Conservation (phyloP, 2,113 vertebrate genomes). For the Platichthys flesus region DNA sequence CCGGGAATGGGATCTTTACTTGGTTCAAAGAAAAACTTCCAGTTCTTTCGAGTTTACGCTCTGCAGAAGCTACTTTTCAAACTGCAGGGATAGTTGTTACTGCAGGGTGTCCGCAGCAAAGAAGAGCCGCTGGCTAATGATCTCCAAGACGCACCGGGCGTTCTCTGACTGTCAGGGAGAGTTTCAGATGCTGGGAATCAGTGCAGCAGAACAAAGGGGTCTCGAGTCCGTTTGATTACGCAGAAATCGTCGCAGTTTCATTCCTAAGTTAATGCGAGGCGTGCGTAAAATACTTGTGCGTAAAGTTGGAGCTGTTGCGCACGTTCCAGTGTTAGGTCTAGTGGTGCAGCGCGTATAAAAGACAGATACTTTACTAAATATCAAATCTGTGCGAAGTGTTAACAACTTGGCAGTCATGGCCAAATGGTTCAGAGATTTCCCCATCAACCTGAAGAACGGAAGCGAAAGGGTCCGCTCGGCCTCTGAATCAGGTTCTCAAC, state of each 20-base stretch:
- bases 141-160: conserved; percentile 50
- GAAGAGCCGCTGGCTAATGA: conserved; percentile 35
- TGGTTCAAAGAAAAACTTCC: conserved; percentile 82
- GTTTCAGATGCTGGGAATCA: conserved; percentile 18
- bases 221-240: background rate
- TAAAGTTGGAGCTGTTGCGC: conserved; percentile 61
- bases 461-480: conserved; percentile 86
- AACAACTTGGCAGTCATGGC: conserved; percentile 83
- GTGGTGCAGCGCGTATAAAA: background rate
- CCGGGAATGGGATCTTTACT: conserved; percentile 85
- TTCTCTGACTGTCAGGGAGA: conserved; percentile 8
- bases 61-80: conserved; percentile 83
- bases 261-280: background rate
- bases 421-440: conserved; percentile 96
- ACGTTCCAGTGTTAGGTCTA: background rate
- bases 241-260: background rate
- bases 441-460: conserved; percentile 89
- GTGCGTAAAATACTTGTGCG: conserved; percentile 59
- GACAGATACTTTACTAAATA: background rate
- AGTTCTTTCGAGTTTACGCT: conserved; percentile 83
- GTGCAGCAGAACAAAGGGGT: background rate
- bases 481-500: conserved; percentile 83
- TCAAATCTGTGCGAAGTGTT: background rate
- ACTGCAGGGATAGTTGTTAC: conserved; percentile 81
- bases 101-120: conserved; percentile 37